Evolutionary conservation across 2,113 vertebrate species (phyloP), one percentile per base, ranked within the genome.

Genomic region (Dicrurus megarhynchus): DNA sequence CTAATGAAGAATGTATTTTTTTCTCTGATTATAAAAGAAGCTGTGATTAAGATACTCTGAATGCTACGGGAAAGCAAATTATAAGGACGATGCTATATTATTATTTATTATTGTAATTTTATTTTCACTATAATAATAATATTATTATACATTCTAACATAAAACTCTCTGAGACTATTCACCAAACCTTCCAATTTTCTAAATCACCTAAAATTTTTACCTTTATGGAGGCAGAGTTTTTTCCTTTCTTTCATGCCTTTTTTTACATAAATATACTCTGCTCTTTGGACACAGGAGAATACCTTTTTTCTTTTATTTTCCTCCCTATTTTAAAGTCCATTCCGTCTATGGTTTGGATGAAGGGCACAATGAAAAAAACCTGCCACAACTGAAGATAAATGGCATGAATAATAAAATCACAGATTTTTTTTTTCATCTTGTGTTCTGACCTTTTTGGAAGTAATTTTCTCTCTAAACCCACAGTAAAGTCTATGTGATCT

Each of bases 381-480:
- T 71, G 27, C 49, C 78, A 87, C 76, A 89, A 77, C 3, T 87
- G 86, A 37, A 91, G 44, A 67, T 28, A 76, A 41, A 68, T 49
- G 84, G 60, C 26, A 39, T 91, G 81, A 94, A 90, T 79, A 93
- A 93, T 86, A 91, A 83, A 93, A 87, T 65, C 70, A 63, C 33
- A 39, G 59, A 19, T 37, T 78, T 85, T 81, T 33, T 57, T 81
- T 92, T 84, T 80, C 70, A 90, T 89, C 78, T 65, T 79, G 3
- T 78, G 47, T 90, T 78, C 78, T 96, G 70, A 91, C 47, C 47
- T 95, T 95, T 94, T 56, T 46, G 65, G 77, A 95, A 94, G 49
- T 70, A 87, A 92, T 97, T 94, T 94, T 73, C 68, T 82, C n/a
- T 71, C 59, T 70, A 97, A 96, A 86, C 35, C 41, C 80, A 71